Evolutionary conservation across 2,888 invertebrate genomes (phyloP), one percentile per base, ranked within the genome.

Genomic region (Torymus tubicola): DNA sequence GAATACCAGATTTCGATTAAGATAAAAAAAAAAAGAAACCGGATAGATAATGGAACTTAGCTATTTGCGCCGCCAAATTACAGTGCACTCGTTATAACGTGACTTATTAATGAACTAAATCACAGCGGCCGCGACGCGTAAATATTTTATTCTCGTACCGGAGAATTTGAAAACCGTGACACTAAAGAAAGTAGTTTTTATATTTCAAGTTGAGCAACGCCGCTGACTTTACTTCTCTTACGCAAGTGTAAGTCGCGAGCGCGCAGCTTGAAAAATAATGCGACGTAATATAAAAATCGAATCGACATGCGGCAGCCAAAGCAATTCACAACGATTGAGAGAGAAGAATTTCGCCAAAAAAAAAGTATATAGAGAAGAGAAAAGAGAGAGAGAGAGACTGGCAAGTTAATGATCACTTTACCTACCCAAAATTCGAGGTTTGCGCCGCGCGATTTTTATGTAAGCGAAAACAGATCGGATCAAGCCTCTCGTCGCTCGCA

Each of bases 281-380:
- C 81, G 63, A 69, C 73, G 81, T 60, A 77, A 73, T 65, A 81
- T n/a, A n/a, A 69, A 81, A 80, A 72, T 80, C 16, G 67, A 64
- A 77, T 81, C 64, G 73, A 69, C 75, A 58, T 42, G 16, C n/a
- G n/a, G 68, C n/a, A 31, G 42, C 42, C 65, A 18, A n/a, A 31
- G 31, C 2, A 31, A 31, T 31, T 31, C 31, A 31, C 31, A 8
- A 31, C 31, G 31, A 31, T 31, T 31, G 50, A 55, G 4, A 24
- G 24, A 24, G 21, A 50, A 55, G 12, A 58, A 16, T 63, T 42
- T 75, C 52, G n/a, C 24, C 65, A 31, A 74, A 72, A 74, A 70
- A 70, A n/a, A n/a, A n/a, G 55, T 65, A 60, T 21, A 52, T 70
- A 80, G 69, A 70, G 58, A 18, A n/a, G n/a, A n/a, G n/a, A n/a